Evolutionary conservation across 2,113 vertebrate species (phyloP), one percentile per base, ranked within the genome.

Genomic region (Ictidomys tridecemlineatus): DNA sequence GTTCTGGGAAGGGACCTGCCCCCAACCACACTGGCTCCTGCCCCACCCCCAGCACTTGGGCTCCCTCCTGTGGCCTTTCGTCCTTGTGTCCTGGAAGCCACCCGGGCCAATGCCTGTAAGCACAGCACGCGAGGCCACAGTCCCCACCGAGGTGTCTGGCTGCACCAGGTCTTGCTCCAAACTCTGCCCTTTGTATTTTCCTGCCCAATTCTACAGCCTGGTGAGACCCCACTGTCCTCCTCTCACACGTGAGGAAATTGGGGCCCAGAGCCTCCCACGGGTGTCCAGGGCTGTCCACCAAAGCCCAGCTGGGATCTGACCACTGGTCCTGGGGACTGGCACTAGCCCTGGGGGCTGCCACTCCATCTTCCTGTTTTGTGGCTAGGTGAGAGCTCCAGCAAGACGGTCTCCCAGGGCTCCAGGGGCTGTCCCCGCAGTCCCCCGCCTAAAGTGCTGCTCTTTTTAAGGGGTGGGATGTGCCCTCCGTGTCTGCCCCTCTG

Each of bases 11-110:
- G 8, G 13, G 65, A 61, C 87, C 26, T 11, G 77, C 10, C 17
- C 17, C 1, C 18, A 32, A 0, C 45, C 32, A 45, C 17, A 4
- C 76, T 30, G 32, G 45, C 76, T 7, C 48, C 48, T 34, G 17
- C 17, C 63, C 61, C 22, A 0, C 63, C 28, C 28, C 34, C 18
- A 2, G 4, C 17, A 12, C 65, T 6, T 16, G 3, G 18, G 20
- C 34, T 22, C 32, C 3, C 6, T 26, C 39, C 8, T 0, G 9
- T 18, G 2, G 1, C 5, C 51, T 12, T 48, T 5, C 26, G 1
- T 0, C 8, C 8, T 48, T 1, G 1, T 0, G 0, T 30, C 45
- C 70, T 1, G 4, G 14, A 0, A 5, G n/a, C 24, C 56, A 1
- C 1, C 0, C 1, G 5, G 56, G 17, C 37, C 0, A 51, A 12